Evolutionary conservation across 2,888 invertebrate genomes (phyloP).

Genomic region (Geophilus truncorum): DNA sequence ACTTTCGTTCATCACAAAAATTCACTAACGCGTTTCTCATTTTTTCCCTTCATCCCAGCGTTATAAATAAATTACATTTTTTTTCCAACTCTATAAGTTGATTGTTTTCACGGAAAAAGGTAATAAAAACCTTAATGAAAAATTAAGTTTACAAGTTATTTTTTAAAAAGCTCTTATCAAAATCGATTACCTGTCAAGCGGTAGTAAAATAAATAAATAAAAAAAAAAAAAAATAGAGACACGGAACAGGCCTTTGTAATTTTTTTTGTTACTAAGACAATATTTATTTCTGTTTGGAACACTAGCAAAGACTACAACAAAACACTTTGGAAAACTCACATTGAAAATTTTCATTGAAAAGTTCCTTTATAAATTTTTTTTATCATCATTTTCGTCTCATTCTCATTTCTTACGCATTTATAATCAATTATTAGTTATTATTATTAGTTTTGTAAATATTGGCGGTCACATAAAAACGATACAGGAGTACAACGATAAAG

Average conservation of each 20-base stretch:
- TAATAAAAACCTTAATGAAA: conserved; percentile 27
- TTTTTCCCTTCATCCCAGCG: neutral
- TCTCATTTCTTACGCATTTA: conserved; percentile 11
- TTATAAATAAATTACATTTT: conserved; percentile 18
- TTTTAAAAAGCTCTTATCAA: conserved; percentile 21
- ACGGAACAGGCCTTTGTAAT: neutral
- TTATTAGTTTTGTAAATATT: conserved; percentile 9
- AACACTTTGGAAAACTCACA: conserved; percentile 10
- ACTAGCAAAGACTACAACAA: conserved; percentile 27
- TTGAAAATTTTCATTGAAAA: conserved; percentile 14
- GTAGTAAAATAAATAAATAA: neutral
- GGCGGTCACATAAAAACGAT: conserved; percentile 22
- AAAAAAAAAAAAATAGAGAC: conserved; percentile 11
- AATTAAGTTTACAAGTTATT: conserved; percentile 27
- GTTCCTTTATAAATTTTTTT: conserved; percentile 21
- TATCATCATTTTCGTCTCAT: conserved; percentile 1
- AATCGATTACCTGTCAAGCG: conserved; percentile 12
- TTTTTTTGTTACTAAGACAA: conserved; percentile 27
- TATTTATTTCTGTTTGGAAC: conserved; percentile 27
- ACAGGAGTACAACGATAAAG: conserved; percentile 24
- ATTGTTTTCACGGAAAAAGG: conserved; percentile 27
- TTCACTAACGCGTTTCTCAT: neutral
- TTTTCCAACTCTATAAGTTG: neutral
- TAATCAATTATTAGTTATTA: neutral
- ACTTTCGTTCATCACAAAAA: neutral